phyloP scores from a whole-genome alignment of 2,113 vertebrate genomes.

The Nannospalax galili region DNA sequence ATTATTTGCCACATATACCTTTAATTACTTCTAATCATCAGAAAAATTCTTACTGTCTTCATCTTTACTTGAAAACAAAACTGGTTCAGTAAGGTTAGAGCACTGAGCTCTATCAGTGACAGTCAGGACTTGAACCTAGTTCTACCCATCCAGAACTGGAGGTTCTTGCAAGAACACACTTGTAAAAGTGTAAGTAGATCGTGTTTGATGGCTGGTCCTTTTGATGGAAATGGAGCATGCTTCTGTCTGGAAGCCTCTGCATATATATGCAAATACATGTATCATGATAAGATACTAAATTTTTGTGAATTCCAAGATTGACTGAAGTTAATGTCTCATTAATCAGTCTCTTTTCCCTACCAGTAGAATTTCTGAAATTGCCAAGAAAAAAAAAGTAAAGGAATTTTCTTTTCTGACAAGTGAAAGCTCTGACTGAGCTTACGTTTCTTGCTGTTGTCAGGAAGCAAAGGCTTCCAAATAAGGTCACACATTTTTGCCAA shows the following conservation, averaged over 20 bases:
- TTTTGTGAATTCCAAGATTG: slow-evolving; percentile 6
- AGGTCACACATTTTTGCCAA: not conserved
- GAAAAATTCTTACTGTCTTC: not conserved
- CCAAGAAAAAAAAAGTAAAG: no score
- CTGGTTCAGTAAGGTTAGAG: not conserved
- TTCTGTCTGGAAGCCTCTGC: not conserved
- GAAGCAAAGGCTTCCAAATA: not conserved
- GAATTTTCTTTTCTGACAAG: not conserved
- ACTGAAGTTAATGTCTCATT: not conserved
- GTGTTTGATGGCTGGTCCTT: not conserved
- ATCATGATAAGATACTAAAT: no score
- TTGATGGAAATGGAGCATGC: not conserved
- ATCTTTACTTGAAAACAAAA: slow-evolving; percentile 13
- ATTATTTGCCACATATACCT: not conserved
- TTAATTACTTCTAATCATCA: not conserved
- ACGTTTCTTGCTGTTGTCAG: not conserved
- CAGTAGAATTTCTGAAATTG: no score
- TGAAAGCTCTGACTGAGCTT: not conserved
- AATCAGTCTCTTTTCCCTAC: no score
- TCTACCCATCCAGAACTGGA: no score
- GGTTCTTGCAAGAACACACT: no score
- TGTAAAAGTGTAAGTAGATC: not conserved
- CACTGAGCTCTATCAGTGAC: not conserved
- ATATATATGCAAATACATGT: no score
- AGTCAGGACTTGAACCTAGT: not conserved